A percentile compares a stretch with the other conserved stretches of the same genome.
Conservation (phyloP, 2,113 vertebrate species). For the Raja brachyura region DNA sequence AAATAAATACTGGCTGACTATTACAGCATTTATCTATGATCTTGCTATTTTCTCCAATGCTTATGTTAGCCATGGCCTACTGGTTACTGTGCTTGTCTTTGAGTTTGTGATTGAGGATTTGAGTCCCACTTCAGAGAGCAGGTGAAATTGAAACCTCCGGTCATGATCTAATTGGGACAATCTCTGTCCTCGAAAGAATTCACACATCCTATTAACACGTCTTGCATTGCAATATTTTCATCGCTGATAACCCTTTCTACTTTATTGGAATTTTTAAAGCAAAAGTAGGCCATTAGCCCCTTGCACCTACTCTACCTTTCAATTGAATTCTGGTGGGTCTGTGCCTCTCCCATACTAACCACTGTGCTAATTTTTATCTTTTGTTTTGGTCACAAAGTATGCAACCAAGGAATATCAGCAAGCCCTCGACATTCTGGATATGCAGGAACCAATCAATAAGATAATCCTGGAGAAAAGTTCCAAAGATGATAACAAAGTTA, state of each 20-base stretch:
- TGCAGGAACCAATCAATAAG: conserved; percentile 85
- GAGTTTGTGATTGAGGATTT: background rate
- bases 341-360: no score
- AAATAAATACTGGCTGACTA: background rate
- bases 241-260: background rate
- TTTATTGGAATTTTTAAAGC: no score
- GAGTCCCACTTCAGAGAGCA: background rate
- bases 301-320: no score
- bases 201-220: no score
- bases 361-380: background rate
- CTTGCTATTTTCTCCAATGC: background rate
- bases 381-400: conserved; percentile 60
- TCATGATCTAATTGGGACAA: no score
- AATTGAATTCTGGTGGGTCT: no score
- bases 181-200: background rate
- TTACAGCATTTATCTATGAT: background rate
- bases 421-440: conserved; percentile 90
- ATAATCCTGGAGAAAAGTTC: conserved; percentile 74
- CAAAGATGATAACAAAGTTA: conserved; percentile 73
- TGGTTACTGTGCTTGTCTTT: background rate
- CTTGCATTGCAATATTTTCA: background rate
- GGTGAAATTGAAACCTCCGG: background rate
- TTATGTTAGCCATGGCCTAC: background rate
- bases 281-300: no score
- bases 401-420: conserved; percentile 96